Base-by-base conservation (phyloP, 1,140 invertebrate species). In the Dryas iulia region DNA sequence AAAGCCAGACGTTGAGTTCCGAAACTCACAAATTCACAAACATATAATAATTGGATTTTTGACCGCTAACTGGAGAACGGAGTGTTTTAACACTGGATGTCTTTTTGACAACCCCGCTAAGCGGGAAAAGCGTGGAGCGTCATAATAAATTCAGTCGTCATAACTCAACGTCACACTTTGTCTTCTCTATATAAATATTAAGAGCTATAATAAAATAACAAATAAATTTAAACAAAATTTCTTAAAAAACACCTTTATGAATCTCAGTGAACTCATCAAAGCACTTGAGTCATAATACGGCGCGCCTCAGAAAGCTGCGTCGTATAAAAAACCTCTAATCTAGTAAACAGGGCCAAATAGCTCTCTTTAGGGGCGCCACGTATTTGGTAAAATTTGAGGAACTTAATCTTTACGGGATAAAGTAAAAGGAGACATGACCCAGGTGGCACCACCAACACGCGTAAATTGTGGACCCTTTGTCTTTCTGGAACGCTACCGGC, bases 371-470 rank as follows among this genome's bases (percentile, higher is more conserved):
- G 85, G 81, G 81, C 80, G 80, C 82, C 75, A 84, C 82, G 83
- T 82, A 85, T 88, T 77, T 78, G 74, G 73, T 71, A 74, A 81
- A 84, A 82, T 84, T 85, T 70, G 71, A 82, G 86, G 83, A 81
- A 87, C 87, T 89, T 89, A 91, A 89, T 90, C 87, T 91, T 89
- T 84, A 84, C 81, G 82, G 82, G 83, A 88, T 87, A 91, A 89
- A 88, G 87, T 91, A 89, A 89, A 88, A 91, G 89, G 83, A 84
- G 87, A 89, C 87, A 91, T 78, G 89, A 88, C 89, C 85, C 87
- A 91, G 89, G 89, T 89, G 87, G 74, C 81, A 81, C 71, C 78
- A 77, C 77, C 79, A 72, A 76, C 73, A 71, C 77, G 76, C 81
- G 81, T 79, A 86, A 87, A 87, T 86, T 86, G 72, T 52, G 70